These are phyloP conservation scores for Opisthograptis luteolata DNA, from an alignment of 2,888 invertebrate genomes.

Conservation along the genomic window DNA sequence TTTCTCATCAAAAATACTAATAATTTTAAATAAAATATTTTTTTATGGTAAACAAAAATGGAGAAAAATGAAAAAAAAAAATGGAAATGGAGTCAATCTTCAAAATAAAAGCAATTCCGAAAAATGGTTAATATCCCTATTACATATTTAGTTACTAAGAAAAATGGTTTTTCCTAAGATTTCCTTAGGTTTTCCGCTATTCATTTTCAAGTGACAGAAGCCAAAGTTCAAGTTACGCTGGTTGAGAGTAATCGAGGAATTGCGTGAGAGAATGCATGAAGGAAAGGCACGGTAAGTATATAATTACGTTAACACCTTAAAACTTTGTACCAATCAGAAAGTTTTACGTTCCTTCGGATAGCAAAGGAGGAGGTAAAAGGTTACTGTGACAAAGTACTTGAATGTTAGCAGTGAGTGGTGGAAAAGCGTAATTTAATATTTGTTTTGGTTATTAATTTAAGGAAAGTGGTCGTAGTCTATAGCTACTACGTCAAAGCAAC, in stretches of 20 bases:
- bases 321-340: conserved; percentile 11
- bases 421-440: conserved; percentile 47
- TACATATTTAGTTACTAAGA: too few relatives aligned
- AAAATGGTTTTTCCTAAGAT: too few relatives aligned
- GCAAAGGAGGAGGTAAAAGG: neutral
- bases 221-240: conserved; percentile 34
- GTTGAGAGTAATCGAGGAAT: conserved; percentile 45
- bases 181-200: conserved; percentile 8
- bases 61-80: too few relatives aligned
- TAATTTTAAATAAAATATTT: too few relatives aligned
- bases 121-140: too few relatives aligned
- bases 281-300: conserved; percentile 41
- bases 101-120: too few relatives aligned
- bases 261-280: conserved; percentile 49
- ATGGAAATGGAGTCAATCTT: too few relatives aligned
- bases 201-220: conserved; percentile 26
- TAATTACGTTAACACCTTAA: conserved; percentile 35
- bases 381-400: conserved; percentile 12
- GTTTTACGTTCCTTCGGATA: neutral
- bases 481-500: neutral
- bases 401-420: conserved; percentile 33
- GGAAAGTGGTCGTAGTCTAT: conserved; percentile 3
- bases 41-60: too few relatives aligned
- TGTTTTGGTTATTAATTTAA: conserved; percentile 29
- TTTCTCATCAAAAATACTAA: too few relatives aligned